Conservation (phyloP, 2,888 invertebrate species). For the Cosmorhoe ocellata region DNA sequence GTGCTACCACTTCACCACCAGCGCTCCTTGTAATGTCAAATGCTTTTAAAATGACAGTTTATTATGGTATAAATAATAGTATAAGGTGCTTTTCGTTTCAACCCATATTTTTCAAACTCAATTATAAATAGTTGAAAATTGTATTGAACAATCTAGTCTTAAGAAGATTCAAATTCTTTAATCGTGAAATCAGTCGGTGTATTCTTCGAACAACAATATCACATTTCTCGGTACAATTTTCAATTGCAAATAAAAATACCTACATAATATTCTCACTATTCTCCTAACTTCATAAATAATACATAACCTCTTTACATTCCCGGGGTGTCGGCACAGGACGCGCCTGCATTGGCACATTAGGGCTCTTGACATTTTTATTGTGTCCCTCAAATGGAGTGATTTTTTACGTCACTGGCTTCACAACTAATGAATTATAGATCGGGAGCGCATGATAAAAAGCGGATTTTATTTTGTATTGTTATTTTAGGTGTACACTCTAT, state of each 20-base stretch:
- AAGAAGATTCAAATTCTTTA: too few species aligned
- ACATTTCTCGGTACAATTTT: slow-evolving; percentile 33
- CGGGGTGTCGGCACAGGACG: slow-evolving; percentile 40
- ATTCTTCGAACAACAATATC: background rate
- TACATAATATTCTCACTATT: slow-evolving; percentile 16
- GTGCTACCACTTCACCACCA: too few species aligned
- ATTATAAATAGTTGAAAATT: too few species aligned
- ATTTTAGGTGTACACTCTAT: slow-evolving; percentile 28
- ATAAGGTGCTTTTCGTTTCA: too few species aligned
- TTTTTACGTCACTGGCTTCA: slow-evolving; percentile 40
- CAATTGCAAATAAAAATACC: slow-evolving; percentile 31
- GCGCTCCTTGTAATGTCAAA: too few species aligned
- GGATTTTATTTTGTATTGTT: slow-evolving; percentile 41
- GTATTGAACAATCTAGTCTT: too few species aligned
- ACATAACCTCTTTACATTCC: slow-evolving; percentile 40
- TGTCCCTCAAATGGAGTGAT: slow-evolving; percentile 56
- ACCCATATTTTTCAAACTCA: too few species aligned
- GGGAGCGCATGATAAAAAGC: slow-evolving; percentile 34
- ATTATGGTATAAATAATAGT: too few species aligned
- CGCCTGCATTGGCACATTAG: slow-evolving; percentile 44
- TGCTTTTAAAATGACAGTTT: too few species aligned
- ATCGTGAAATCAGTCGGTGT: too few species aligned
- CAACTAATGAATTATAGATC: slow-evolving; percentile 44
- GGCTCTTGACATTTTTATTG: slow-evolving; percentile 41
- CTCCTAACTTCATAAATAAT: slow-evolving; percentile 40